Percentiles rank a stretch among this genome's conserved stretches.
These are phyloP conservation scores for Streptopelia turtur DNA, from an alignment of 2,797 vertebrate species.

Conservation along the genomic window DNA sequence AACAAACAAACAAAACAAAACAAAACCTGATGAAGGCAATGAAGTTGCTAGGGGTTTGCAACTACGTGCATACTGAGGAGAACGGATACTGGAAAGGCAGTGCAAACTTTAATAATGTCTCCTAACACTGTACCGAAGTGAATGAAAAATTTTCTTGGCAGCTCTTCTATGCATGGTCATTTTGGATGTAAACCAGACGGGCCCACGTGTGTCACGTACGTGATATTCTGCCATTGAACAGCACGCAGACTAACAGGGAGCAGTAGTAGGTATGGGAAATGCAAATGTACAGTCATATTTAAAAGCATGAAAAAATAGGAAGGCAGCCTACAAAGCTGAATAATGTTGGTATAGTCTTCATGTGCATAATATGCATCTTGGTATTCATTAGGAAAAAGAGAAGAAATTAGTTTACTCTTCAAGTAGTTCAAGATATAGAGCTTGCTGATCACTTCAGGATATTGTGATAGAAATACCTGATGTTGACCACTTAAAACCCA, in stretches of 20 bases:
- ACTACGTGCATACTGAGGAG: neutral
- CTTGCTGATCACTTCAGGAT: neutral
- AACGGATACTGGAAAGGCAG: neutral
- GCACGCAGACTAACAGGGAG: neutral
- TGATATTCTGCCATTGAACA: neutral
- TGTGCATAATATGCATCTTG: neutral
- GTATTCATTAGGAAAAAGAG: neutral
- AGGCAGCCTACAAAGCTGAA: neutral
- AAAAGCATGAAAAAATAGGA: neutral
- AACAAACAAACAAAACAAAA: neutral
- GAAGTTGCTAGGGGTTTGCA: neutral
- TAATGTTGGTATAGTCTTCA: neutral
- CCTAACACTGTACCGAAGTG: neutral
- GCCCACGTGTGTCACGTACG: neutral
- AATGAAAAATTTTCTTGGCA: neutral
- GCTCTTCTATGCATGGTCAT: neutral
- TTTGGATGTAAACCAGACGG: neutral
- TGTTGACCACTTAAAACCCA: neutral
- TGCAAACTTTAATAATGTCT: neutral
- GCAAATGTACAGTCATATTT: neutral
- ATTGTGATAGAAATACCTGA: neutral
- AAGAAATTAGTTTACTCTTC: neutral
- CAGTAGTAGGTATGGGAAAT: neutral
- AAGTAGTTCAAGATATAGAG: neutral
- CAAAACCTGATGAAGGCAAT: neutral